Conservation (phyloP, 2,797 vertebrate genomes). For the Sorex maritimensis region DNA sequence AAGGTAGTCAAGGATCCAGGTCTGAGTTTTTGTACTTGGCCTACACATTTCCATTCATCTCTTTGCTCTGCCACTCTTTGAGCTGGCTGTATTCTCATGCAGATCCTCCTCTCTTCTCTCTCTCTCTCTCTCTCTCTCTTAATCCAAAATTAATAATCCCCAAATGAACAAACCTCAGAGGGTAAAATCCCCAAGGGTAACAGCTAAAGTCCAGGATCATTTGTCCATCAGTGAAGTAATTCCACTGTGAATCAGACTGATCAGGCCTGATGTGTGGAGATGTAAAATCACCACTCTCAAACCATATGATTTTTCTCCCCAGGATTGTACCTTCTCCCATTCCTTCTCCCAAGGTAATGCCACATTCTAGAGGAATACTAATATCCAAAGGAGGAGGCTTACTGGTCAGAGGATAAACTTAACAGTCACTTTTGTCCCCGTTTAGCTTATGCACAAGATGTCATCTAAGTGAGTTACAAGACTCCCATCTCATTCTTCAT, state of each 20-base stretch:
- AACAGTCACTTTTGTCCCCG: too few relatives aligned
- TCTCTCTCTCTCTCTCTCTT: neutral
- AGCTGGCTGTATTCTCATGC: neutral
- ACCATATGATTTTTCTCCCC: neutral
- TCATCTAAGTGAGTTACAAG: too few relatives aligned
- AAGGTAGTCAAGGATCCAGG: neutral
- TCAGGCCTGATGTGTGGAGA: neutral
- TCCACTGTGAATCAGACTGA: neutral
- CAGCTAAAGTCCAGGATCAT: neutral
- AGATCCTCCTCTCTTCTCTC: neutral
- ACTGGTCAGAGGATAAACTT: neutral
- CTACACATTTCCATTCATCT: too few relatives aligned
- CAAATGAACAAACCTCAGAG: neutral
- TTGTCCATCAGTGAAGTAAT: neutral
- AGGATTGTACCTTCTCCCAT: too few relatives aligned
- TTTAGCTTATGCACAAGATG: too few relatives aligned
- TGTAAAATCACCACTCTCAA: neutral
- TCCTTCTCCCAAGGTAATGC: too few relatives aligned
- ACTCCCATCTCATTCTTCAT: too few relatives aligned
- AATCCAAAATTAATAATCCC: neutral
- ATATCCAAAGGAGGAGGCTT: neutral
- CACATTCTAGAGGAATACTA: neutral
- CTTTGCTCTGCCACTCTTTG: neutral
- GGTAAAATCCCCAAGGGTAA: neutral
- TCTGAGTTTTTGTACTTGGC: fast-evolving